phyloP scores from a whole-genome alignment of 2,888 invertebrate genomes.

The Drosophila suboccidentalis region DNA sequence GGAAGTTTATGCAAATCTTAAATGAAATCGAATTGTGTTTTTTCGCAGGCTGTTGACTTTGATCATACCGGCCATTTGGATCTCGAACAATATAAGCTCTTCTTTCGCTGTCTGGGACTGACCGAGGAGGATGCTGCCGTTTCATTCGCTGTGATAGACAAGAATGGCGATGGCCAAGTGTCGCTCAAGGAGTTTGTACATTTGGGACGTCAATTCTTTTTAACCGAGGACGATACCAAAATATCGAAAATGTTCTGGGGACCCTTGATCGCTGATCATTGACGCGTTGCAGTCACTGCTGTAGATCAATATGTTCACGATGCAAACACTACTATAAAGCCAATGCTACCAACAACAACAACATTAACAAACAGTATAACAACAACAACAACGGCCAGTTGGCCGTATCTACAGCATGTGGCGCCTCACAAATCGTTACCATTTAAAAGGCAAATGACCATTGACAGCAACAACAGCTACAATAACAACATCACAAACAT shows the following conservation, averaged over 20 bases:
- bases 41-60: conserved; percentile 91
- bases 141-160: conserved; percentile 92
- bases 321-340: conserved; percentile 29
- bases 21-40: not conserved
- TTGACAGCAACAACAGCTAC: conserved; percentile 30
- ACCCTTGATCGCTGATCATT: conserved; percentile 89
- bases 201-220: conserved; percentile 92
- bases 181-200: conserved; percentile 92
- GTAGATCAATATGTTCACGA: conserved; percentile 65
- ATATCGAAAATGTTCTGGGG: conserved; percentile 96
- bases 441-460: conserved; percentile 54
- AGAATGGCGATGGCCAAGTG: conserved; percentile 91
- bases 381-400: conserved; percentile 38
- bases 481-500: conserved; percentile 2
- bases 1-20: too few relatives aligned
- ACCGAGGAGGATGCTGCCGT: conserved; percentile 91
- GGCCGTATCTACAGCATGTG: conserved; percentile 76
- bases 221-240: conserved; percentile 90
- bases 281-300: conserved; percentile 79
- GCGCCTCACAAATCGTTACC: conserved; percentile 63
- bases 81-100: conserved; percentile 92
- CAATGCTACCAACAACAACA: conserved; percentile 49
- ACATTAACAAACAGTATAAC: conserved; percentile 17
- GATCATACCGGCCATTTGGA: conserved; percentile 92
- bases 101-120: conserved; percentile 92